Evolutionary conservation across 2,888 invertebrate species (phyloP).

Genomic region (Acholoe squamosa): DNA sequence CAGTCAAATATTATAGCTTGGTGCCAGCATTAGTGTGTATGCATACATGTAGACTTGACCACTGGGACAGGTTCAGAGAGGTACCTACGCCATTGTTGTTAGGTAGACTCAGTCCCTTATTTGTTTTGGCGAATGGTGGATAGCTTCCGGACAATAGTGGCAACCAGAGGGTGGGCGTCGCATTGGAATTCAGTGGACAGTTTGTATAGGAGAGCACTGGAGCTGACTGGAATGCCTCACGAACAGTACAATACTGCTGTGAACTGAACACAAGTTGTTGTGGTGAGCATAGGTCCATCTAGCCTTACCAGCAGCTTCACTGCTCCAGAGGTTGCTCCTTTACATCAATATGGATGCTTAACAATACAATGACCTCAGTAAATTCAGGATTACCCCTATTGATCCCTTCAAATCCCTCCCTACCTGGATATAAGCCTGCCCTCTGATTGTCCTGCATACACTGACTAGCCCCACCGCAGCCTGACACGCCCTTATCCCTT

Average conservation of each 20-base stretch:
- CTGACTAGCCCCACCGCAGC: background rate
- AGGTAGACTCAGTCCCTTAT: background rate
- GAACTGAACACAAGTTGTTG: too few species aligned
- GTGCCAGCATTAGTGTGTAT: too few species aligned
- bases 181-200: constrained; percentile 9
- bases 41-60: too few species aligned
- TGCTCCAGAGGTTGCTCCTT: background rate
- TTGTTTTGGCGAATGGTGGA: constrained; percentile 36
- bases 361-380: constrained; percentile 54
- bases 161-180: background rate
- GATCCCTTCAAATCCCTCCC: constrained; percentile 33
- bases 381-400: constrained; percentile 53
- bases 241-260: too few species aligned
- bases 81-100: background rate
- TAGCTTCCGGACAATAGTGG: constrained; percentile 31
- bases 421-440: constrained; percentile 26
- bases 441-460: constrained; percentile 54
- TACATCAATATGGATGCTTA: constrained; percentile 51
- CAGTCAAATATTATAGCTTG: too few species aligned
- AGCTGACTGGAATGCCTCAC: too few species aligned
- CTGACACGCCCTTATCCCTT: background rate
- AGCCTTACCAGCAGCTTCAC: background rate
- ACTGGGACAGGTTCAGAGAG: background rate
- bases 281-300: too few species aligned
- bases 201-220: background rate